Evolutionary conservation across 2,113 vertebrate species (phyloP).

Genomic region (Gobio gobio): DNA sequence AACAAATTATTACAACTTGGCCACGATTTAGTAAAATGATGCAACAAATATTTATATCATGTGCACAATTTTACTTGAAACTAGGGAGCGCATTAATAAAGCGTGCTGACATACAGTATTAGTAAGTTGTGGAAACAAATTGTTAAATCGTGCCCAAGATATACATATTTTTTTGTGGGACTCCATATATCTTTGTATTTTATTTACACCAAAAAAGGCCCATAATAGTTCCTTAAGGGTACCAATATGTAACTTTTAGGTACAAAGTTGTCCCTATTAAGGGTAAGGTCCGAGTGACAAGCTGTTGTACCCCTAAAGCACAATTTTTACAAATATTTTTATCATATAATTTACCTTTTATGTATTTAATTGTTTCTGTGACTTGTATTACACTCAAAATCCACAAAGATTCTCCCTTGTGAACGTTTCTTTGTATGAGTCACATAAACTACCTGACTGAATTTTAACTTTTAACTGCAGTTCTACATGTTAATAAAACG

Average conservation of each 20-base stretch:
- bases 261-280: background rate
- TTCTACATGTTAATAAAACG: background rate
- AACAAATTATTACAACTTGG: too few species aligned
- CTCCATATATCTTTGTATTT: background rate
- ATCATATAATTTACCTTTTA: slow-evolving; percentile 15
- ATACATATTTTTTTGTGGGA: too few species aligned
- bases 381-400: background rate
- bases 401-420: background rate
- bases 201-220: background rate
- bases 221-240: background rate
- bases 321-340: background rate
- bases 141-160: too few species aligned
- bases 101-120: too few species aligned
- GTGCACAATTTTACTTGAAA: too few species aligned
- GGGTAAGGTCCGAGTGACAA: background rate
- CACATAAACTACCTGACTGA: background rate
- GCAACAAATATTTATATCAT: too few species aligned
- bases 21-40: too few species aligned
- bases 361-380: slow-evolving; percentile 2
- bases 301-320: background rate
- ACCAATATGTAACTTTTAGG: background rate
- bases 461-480: background rate
- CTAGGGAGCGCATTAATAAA: too few species aligned
- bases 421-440: background rate
- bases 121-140: too few species aligned